Base-by-base conservation (phyloP, 2,888 invertebrate species). In the Catocala sponsa region DNA sequence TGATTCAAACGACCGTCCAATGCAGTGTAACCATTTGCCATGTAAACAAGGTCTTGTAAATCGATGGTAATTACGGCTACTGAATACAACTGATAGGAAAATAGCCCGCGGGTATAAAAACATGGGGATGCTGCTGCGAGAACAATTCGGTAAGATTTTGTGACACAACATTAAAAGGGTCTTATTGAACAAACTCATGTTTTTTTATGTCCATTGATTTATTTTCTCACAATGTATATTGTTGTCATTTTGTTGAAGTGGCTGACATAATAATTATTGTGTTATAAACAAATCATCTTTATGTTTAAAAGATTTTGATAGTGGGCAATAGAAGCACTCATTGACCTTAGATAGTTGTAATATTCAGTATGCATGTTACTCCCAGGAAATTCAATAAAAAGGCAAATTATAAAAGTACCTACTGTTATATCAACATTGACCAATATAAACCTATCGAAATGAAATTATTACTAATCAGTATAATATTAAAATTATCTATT, bases 41-140 rank as follows among this genome's bases (percentile, higher is more conserved):
- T 69, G 68, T 66, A 79, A 81, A 78, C 72, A 77, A 65, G 56
- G 52, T 58, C 63, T 64, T 63, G 72, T 82, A 80, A 84, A 86
- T 84, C 82, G 80, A 83, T 83, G 85, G 87, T 87, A 87, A 89
- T 88, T 87, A 83, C 84, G 66, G 76, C 76, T 81, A 57, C 74
- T 81, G 77, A 81, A 84, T 82, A 80, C 76, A 74, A 74, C 83
- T 79, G 68, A 81, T 78, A 84, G 72, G 80, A 85, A 86, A 89
- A 86, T 79, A 85, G 81, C 85, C 84, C 63, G 73, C 78, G 82
- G 83, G 73, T 81, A 82, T 63, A 84, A 86, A 88, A 89, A 90
- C 86, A 88, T 72, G 74, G 82, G 91, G 86, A 81, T 65, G 55
- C 66, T 66, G 72, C 74, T 84, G 76, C 70, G 81, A 86, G 87